These are phyloP conservation scores for Ormyrus nitidulus DNA, from an alignment of 2,888 invertebrate genomes.

Conservation along the genomic window DNA sequence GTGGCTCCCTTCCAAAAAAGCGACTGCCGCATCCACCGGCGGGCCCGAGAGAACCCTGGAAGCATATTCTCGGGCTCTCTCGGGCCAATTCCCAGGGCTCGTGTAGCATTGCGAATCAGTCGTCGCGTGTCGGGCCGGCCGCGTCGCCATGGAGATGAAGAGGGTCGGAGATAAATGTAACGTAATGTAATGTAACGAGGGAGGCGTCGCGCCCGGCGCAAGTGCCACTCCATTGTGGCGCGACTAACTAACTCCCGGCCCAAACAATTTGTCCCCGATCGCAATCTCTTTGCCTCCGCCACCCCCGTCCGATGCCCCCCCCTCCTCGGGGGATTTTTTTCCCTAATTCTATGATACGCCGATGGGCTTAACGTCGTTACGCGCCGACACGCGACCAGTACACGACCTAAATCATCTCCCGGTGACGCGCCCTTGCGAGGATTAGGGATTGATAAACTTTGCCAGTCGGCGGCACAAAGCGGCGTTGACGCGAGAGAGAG, in stretches of 20 bases:
- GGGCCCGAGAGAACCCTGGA: constrained; percentile 1
- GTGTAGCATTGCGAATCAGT: constrained; percentile 63
- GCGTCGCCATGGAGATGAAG: constrained; percentile 61
- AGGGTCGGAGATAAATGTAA: constrained; percentile 75
- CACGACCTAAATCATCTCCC: constrained; percentile 64
- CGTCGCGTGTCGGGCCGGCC: constrained; percentile 61
- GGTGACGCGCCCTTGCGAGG: constrained; percentile 26
- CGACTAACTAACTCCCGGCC: constrained; percentile 74
- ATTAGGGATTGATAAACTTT: constrained; percentile 47
- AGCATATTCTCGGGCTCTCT: constrained; percentile 13
- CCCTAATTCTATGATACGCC: neutral
- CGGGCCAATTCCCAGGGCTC: constrained; percentile 19
- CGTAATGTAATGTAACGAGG: constrained; percentile 75
- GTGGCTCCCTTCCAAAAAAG: constrained; percentile 10
- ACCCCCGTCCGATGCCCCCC: constrained; percentile 65
- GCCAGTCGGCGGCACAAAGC: constrained; percentile 37
- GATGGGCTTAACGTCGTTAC: constrained; percentile 62
- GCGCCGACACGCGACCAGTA: constrained; percentile 64
- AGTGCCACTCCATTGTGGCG: constrained; percentile 73
- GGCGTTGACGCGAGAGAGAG: constrained; percentile 46
- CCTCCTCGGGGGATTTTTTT: constrained; percentile 25
- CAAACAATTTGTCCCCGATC: constrained; percentile 74
- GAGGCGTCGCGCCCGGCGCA: constrained; percentile 67
- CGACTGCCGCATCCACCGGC: neutral
- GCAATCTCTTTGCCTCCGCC: constrained; percentile 63